Evolutionary conservation across 2,888 invertebrate genomes (phyloP), one percentile per base, ranked within the genome.

Genomic region (Melieria crassipennis): DNA sequence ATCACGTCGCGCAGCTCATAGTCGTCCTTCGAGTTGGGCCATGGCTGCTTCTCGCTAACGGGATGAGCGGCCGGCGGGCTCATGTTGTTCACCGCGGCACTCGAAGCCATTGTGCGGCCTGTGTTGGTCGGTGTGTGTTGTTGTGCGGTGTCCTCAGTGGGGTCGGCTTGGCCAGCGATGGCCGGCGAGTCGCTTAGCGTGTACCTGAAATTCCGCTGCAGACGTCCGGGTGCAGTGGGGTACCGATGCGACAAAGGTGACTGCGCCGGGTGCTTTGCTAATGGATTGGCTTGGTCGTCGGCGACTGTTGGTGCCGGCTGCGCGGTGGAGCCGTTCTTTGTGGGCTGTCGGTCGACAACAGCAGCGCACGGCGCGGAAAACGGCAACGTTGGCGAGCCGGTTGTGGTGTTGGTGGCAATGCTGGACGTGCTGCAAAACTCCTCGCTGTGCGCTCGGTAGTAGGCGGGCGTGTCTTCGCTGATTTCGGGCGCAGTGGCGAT

Each of bases 1-100:
- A 98, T 97, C 82, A 97, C 94, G 88, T 97, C 97, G 80, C 93
- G 91, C 81, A 98, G 88, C 88, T 96, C 96, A 88, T 98, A 98
- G 87, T 95, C 95, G 84, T 95, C 94, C 88, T 94, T 93, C 83
- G 91, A 92, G 88, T 96, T 97, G 77, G 97, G 93, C 97, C 97
- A 97, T 86, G 90, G 88, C 88, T 90, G 86, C 79, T 86, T 87
- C 80, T 88, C 87, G 75, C 84, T 82, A 72, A 78, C 73, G 11
- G 78, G 68, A 72, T 77, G 73, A 57, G 79, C 75, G 42, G 78
- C 77, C 5, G 78, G 77, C 16, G 79, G 76, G 4, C 73, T 74
- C 45, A 68, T 70, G 58, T 75, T 79, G 11, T 73, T 75, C 56
- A 75, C 72, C 45, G 76, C 73, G 16, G 69, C 63, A 58, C 55